phyloP scores from a whole-genome alignment of 1,140 invertebrate genomes.

The Saccostrea glomerata region DNA sequence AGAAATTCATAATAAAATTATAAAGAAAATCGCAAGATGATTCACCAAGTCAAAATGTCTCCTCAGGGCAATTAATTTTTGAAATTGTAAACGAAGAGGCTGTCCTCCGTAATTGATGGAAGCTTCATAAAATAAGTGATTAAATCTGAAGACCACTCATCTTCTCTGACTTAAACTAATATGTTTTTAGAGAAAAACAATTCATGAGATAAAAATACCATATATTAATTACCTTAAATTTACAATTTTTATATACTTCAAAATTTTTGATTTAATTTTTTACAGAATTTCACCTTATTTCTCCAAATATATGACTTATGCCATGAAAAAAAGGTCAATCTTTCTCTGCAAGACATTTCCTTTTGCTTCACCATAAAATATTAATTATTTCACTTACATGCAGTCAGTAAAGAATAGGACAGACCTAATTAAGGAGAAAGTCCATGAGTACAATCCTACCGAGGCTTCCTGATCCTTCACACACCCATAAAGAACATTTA shows the following conservation, averaged over 20 bases:
- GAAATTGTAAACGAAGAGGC: not conserved
- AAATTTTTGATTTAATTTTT: too few relatives aligned
- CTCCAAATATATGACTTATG: too few relatives aligned
- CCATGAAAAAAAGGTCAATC: too few relatives aligned
- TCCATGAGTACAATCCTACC: not conserved
- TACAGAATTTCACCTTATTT: too few relatives aligned
- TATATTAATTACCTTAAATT: not conserved
- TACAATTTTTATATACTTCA: not conserved
- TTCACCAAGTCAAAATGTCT: not conserved
- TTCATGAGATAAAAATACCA: not conserved
- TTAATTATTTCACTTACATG: not conserved
- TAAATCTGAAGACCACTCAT: not conserved
- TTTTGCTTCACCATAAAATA: too few relatives aligned
- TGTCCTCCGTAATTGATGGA: not conserved
- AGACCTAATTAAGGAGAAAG: not conserved
- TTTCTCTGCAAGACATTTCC: too few relatives aligned
- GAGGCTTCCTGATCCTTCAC: not conserved
- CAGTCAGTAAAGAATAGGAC: not conserved
- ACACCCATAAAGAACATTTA: conserved; percentile 1
- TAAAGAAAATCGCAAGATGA: not conserved
- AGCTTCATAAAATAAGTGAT: not conserved
- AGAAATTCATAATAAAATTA: not conserved
- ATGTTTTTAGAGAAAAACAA: not conserved
- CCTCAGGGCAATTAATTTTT: not conserved
- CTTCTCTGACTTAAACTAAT: not conserved